A percentile compares a stretch with the other conserved stretches of the same genome.
These are phyloP conservation scores for Scaptomyza parva DNA, from an alignment of 2,888 invertebrate species.

Conservation along the genomic window DNA sequence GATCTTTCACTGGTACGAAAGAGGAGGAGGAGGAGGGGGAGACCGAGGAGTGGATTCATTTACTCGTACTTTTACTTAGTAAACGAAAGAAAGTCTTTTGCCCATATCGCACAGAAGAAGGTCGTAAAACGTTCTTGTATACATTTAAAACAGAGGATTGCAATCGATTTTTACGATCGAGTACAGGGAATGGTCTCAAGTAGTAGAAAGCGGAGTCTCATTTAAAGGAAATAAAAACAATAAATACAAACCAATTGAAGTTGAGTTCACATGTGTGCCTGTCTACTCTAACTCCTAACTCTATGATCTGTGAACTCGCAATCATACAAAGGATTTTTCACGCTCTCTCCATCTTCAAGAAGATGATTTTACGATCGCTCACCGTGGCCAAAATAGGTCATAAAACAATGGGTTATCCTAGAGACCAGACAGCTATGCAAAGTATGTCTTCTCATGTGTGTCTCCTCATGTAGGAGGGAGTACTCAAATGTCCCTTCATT, in stretches of 20 bases:
- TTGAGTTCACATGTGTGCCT: conserved; percentile 53
- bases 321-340: conserved; percentile 73
- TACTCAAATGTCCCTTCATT: conserved; percentile 33
- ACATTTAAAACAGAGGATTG: conserved; percentile 76
- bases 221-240: conserved; percentile 79
- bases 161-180: conserved; percentile 68
- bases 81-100: conserved; percentile 69
- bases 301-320: conserved; percentile 34
- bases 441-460: conserved; percentile 18
- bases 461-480: not conserved
- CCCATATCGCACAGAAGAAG: conserved; percentile 61
- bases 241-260: conserved; percentile 70
- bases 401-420: conserved; percentile 82
- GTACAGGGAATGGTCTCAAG: conserved; percentile 34
- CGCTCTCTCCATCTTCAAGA: conserved; percentile 64
- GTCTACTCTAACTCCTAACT: conserved; percentile 6
- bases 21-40: not conserved
- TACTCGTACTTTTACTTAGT: conserved; percentile 10
- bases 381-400: conserved; percentile 75
- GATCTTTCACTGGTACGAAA: conserved; percentile 60
- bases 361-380: conserved; percentile 74
- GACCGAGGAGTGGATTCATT: no score
- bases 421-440: conserved; percentile 4
- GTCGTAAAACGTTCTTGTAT: conserved; percentile 76
- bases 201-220: conserved; percentile 63